These are phyloP conservation scores for Hypotaenidia okinawae DNA, from an alignment of 2,797 vertebrate species.

Conservation along the genomic window DNA sequence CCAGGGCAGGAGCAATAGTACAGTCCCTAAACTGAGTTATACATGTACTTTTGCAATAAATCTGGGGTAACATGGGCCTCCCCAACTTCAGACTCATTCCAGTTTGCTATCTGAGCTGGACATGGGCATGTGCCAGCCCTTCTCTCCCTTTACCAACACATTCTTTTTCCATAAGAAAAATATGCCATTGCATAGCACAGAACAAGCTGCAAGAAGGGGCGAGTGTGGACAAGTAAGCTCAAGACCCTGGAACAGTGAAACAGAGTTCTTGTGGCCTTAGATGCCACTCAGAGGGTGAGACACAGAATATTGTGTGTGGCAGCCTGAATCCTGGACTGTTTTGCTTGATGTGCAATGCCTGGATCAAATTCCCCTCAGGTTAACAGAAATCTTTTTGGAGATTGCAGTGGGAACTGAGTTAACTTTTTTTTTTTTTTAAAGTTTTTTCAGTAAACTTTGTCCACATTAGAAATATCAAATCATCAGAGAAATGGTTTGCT, in stretches of 20 bases:
- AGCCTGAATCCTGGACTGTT: not conserved
- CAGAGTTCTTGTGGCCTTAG: not conserved
- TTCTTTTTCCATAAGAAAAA: not conserved
- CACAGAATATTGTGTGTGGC: not conserved
- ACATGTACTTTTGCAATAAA: not conserved
- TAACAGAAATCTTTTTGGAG: not conserved
- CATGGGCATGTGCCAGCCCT: not conserved
- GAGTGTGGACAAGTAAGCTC: not conserved
- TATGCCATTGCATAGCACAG: fast-evolving
- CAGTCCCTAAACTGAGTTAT: not conserved
- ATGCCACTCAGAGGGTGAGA: not conserved
- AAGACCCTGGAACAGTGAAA: not conserved
- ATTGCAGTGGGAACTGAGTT: not conserved
- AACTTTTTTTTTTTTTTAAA: not conserved
- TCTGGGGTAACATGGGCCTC: not conserved
- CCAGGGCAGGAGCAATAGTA: not conserved
- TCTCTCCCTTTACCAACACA: not conserved
- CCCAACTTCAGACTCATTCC: not conserved
- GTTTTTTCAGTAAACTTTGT: not conserved
- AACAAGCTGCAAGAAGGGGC: not conserved
- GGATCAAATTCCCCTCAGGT: not conserved
- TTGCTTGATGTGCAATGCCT: not conserved
- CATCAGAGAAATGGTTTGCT: not conserved
- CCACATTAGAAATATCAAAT: not conserved
- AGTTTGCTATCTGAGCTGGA: not conserved